Conservation (phyloP, 2,888 invertebrate genomes). For the Eustalomyia histrio region DNA sequence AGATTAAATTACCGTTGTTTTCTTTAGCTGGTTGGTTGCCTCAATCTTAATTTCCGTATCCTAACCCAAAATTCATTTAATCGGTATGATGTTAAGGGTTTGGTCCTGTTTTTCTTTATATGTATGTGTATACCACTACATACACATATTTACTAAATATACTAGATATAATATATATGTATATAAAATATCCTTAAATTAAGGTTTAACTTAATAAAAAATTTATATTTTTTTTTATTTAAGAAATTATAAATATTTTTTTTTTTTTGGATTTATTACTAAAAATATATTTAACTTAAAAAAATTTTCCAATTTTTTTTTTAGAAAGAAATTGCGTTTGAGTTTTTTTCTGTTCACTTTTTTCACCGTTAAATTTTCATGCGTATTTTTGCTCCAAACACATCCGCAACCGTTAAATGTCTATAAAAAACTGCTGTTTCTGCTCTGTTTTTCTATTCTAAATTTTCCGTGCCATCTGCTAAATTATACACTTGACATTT, state of each 20-base stretch:
- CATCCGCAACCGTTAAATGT: conserved; percentile 75
- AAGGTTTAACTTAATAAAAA: neutral
- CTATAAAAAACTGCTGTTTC: conserved; percentile 72
- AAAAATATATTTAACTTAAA: neutral
- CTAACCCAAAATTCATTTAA: conserved; percentile 10
- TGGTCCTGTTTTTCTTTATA: conserved; percentile 37
- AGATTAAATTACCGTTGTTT: conserved; percentile 31
- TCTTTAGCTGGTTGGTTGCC: neutral
- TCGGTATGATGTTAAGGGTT: conserved; percentile 34
- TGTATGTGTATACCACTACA: neutral
- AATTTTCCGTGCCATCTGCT: conserved; percentile 51
- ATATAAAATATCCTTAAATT: conserved; percentile 1
- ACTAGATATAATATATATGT: neutral
- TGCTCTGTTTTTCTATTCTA: conserved; percentile 37
- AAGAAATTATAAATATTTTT: neutral
- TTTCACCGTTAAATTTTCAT: conserved; percentile 18
- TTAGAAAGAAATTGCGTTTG: conserved; percentile 1
- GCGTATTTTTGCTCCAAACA: conserved; percentile 65
- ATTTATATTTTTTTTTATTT: neutral
- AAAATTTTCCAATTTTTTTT: neutral
- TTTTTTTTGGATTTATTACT: neutral
- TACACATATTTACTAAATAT: conserved; percentile 1
- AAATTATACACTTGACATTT: conserved; percentile 58
- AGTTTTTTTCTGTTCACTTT: conserved; percentile 5
- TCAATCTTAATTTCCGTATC: conserved; percentile 31